A percentile compares a stretch with the other conserved stretches of the same genome.
These are phyloP conservation scores for Alectoris magna DNA, from an alignment of 2,797 vertebrate species.

Conservation along the genomic window DNA sequence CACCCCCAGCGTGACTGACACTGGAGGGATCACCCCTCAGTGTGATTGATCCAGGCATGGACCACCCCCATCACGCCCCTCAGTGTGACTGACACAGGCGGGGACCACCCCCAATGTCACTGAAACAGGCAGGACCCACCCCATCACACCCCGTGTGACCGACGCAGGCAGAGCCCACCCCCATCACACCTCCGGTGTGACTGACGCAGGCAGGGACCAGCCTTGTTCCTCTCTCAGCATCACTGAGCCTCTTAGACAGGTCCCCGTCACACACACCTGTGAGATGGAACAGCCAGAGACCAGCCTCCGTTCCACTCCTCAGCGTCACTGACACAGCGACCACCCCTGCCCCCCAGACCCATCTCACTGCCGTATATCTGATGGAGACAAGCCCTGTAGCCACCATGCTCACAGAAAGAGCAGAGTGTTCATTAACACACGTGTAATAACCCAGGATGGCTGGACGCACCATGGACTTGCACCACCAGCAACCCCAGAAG, in stretches of 20 bases:
- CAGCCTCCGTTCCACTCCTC: no score
- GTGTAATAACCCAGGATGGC: background rate
- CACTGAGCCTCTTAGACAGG: background rate
- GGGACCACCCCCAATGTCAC: background rate
- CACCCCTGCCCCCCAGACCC: background rate
- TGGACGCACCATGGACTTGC: rapidly evolving
- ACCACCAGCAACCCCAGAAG: background rate
- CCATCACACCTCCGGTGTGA: background rate
- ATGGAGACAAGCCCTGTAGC: background rate
- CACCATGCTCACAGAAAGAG: rapidly evolving
- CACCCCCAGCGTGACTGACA: background rate
- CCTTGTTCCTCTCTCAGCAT: rapidly evolving
- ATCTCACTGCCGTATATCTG: rapidly evolving
- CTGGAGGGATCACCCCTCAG: no score
- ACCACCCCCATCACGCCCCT: background rate
- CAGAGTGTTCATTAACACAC: background rate
- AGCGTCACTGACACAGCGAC: rapidly evolving
- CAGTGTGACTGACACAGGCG: background rate
- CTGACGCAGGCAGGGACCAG: rapidly evolving
- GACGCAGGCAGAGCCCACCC: rapidly evolving
- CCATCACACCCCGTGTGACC: background rate
- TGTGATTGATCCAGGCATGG: background rate
- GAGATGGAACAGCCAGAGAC: background rate
- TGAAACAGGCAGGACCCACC: rapidly evolving
- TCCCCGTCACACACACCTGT: background rate